Base-by-base conservation (phyloP, 35 echinoderm and acorn worm species). In the Heliocidaris tuberculata region DNA sequence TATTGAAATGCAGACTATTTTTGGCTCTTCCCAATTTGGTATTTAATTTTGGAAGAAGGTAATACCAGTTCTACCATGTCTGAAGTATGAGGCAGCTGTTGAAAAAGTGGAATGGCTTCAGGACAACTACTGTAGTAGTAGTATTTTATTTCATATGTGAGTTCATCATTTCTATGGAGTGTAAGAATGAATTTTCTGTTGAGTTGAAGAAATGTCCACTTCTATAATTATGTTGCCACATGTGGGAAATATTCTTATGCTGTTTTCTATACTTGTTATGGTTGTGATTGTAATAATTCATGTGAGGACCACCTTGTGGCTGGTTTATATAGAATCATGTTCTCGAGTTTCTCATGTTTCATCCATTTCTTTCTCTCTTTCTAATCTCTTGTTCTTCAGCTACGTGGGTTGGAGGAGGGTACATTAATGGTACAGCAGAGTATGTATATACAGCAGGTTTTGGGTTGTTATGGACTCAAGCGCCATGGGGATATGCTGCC, bases 341-440 rank as follows among this genome's bases (percentile, higher is more conserved):
- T 56, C 17, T 27, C 17, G 7, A 78, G 17, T 21, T 78, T 21
- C 1, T 15, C 21, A n/a, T 78, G 65, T 78, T 78, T 78, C 65
- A 78, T 78, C 19, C n/a, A 78, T 19, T 24, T 78, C 21, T 78
- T 56, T 10, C 52, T 56, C 52, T 56, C 52, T 12, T 78, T 78
- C 3, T n/a, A 19, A 86, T 56, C 95, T 78, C 94, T 94, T 94
- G 93, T 94, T 29, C 32, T 94, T 94, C 95, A 99, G 98, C 98
- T 61, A 99, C 98, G 31, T 99, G 98, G 98, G 98, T 99, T 17
- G 98, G 98, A 94, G 98, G 98, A 48, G 98, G 98, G 32, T 99
- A 97, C 87, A 99, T 99, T 85, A 99, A 99, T 59, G 98, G 98
- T 59, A 99, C 98, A 17, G 98, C 98, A 49, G 97, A 99, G 47